Evolutionary conservation across 1,140 invertebrate genomes (phyloP).

Genomic region (Nasonia longicornis): DNA sequence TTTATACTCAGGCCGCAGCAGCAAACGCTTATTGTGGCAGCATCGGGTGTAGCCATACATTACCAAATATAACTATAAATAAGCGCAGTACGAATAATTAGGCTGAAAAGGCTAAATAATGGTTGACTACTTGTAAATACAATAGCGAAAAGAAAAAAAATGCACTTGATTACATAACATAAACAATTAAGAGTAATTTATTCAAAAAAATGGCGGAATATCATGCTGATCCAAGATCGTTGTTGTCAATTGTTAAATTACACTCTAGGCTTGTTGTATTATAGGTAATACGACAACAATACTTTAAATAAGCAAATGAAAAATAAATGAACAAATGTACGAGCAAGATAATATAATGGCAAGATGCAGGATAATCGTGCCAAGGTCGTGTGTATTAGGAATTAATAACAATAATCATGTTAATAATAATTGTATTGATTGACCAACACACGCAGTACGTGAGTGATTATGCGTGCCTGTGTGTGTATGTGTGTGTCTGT

Average conservation of each 20-base stretch:
- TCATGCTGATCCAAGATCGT: neutral
- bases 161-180: neutral
- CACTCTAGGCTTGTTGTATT: neutral
- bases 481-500: too few species aligned
- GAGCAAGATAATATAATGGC: neutral
- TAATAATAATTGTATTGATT: neutral
- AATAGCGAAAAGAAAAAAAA: neutral
- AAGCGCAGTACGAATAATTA: neutral
- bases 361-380: neutral
- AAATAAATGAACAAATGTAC: neutral
- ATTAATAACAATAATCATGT: neutral
- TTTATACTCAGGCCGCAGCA: neutral
- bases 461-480: too few species aligned
- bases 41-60: too few species aligned
- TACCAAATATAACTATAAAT: neutral
- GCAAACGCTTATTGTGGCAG: neutral
- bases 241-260: constrained; percentile 1
- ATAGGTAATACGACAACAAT: neutral
- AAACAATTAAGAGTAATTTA: neutral
- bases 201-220: neutral
- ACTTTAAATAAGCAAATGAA: neutral
- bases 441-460: neutral
- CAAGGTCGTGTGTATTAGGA: neutral
- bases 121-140: neutral
- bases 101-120: neutral